Evolutionary conservation across 2,113 vertebrate genomes (phyloP), one percentile per base, ranked within the genome.

Genomic region (Diphyllodes magnificus): DNA sequence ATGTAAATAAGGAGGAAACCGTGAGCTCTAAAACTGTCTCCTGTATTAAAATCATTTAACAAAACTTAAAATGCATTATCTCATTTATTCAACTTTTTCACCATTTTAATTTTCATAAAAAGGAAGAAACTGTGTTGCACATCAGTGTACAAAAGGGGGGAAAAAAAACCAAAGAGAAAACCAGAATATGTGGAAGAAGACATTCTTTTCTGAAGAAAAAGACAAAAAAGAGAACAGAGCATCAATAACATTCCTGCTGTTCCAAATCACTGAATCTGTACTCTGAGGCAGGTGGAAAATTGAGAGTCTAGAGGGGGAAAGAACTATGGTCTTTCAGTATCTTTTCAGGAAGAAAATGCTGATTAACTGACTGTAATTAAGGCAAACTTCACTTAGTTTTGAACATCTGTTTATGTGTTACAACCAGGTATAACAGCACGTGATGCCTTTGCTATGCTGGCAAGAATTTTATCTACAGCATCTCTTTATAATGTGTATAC

Each of bases 391-490:
- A 59, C 30, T 33, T 83, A 51, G 90, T 92, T 90, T 94, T 76
- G 27, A 81, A 64, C n/a, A 85, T 83, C 60, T 86, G 23, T 80
- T 93, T 64, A 47, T 85, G 47, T 42, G 37, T 35, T 94, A 66
- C 28, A 72, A 78, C 75, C 35, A 78, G 66, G 71, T 91, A 37
- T 31, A 89, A 82, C 6, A 18, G 49, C 13, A 10, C 3, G 23
- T 15, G 5, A 81, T 45, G 5, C 39, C 65, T 57, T 73, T 11
- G 44, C 39, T 79, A 14, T 40, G 13, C 33, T 75, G 65, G 24
- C 37, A 91, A 27, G 1, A 76, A 56, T 59, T 51, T 50, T 83
- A 37, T 42, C 19, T 42, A 13, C 15, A 56, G 31, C 87, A 81
- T 77, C 50, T 94, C 20, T 7, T 79, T 56, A 53, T 59, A 30